Evolutionary conservation across 2,797 vertebrate species (phyloP), one percentile per base, ranked within the genome.

Genomic region (Ctenochaetus hawaiiensis): DNA sequence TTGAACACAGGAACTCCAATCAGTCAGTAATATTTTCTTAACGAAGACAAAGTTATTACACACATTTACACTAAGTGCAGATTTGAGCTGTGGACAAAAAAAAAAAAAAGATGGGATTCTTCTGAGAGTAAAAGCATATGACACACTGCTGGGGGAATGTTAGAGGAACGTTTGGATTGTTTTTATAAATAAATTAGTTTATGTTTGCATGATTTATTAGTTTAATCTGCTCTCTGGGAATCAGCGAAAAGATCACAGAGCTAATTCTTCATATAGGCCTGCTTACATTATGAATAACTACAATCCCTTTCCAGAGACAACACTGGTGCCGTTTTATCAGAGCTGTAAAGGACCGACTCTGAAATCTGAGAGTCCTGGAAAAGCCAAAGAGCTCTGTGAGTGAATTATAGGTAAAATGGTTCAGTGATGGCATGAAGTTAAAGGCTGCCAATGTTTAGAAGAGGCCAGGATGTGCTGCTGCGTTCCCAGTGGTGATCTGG

Each of bases 361-460:
- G 52, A 59, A 67, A 77, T 57, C 52, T 81, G 77, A 70, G 17
- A 10, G n/a, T 1, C 47, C n/a, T 53, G 56, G 3, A 65, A 47
- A 18, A 53, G 6, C 22, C 53, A 17, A 18, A 11, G 17, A 20
- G 61, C 56, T 62, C 41, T 6, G 17, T 17, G 56, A 41, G 52
- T 53, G 12, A 67, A 70, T 76, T 63, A 8, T 14, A 7, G 34
- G 51, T 64, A 41, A 64, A 67, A 78, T 20, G 63, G 34, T 66
- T 80, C 54, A 63, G 47, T 16, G 65, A 44, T 69, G 61, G 53
- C 56, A 75, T 2, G 47, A 47, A 18, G 26, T 13, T 58, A 20
- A 26, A 34, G 16, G 52, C 3, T 66, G 54, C 73, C 43, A 62
- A 8, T 39, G 41, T 5, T 14, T 74, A 62, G 54, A 72, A 75